Base-by-base conservation (phyloP, 37 sponge, comb jelly and placozoan genomes). In the Geodia barretti region DNA sequence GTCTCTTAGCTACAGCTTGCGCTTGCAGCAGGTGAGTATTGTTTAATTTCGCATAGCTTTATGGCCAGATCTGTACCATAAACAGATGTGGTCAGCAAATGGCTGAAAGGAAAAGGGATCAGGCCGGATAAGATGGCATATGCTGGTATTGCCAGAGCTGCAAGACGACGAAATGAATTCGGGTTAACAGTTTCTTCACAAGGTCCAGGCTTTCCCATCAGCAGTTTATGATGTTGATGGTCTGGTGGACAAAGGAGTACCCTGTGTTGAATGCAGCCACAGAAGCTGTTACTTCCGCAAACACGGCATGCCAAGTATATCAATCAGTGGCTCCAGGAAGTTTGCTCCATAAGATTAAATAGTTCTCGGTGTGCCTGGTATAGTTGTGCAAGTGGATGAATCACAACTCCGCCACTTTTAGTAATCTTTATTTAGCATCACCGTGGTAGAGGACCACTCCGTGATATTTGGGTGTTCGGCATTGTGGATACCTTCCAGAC, bases 381-480 rank as follows among this genome's bases (percentile, higher is more conserved):
- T 19, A 29, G 62, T 85, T 24, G 80, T 85, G 23, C 81, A 89
- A 29, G 79, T 85, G 20, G 86, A 85, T 34, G 90, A 89, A 34
- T 59, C 62, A 33, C 68, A 84, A 19, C 84, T 77, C 62, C 17
- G 74, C 7, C 89, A 88, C 34, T n/a, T n/a, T n/a, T n/a, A n/a
- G n/a, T n/a, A n/a, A n/a, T n/a, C n/a, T n/a, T n/a, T 7, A 65
- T n/a, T 14, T 41, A 90, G 86, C 19, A 90, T 40, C 79, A 75
- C 73, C 65, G 77, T 61, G 91, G 91, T 0, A 62, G 91, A 42
- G 72, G 73, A 1, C 63, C 91, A 43, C 59, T 63, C 0, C 28
- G 70, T 19, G 84, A 83, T 28, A 36, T 76, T 20, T 92, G 86
- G 93, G 93, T 89, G 41, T 92, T 92, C 64, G 83, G 93, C 0